phyloP scores from a whole-genome alignment of 2,797 vertebrate species.

The Leucoraja ocellata region DNA sequence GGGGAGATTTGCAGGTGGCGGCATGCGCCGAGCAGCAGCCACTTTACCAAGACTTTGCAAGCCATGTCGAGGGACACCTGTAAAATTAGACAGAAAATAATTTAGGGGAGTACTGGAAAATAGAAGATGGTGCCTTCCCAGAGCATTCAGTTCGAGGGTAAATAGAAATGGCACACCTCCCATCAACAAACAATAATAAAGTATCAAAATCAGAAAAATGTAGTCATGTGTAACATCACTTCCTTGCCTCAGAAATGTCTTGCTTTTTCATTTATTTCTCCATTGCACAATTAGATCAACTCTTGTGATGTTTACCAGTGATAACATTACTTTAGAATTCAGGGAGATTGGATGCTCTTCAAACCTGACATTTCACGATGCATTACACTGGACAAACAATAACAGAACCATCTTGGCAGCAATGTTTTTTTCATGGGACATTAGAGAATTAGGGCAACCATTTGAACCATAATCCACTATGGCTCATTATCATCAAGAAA shows the following conservation, averaged over 20 bases:
- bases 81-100: background rate
- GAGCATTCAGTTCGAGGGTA: too few species aligned
- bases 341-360: background rate
- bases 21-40: constrained; percentile 97
- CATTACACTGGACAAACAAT: background rate
- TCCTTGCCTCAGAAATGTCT: background rate
- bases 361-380: too few species aligned
- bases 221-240: background rate
- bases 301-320: background rate
- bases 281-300: background rate
- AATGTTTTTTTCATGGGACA: background rate
- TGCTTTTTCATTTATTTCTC: background rate
- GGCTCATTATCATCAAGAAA: background rate
- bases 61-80: constrained; percentile 98
- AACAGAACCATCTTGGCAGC: background rate
- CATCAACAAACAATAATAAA: too few species aligned
- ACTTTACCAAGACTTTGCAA: constrained; percentile 99
- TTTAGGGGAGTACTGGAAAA: background rate
- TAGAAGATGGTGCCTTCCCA: too few species aligned
- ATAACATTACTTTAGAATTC: background rate
- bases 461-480: background rate
- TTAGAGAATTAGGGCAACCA: background rate
- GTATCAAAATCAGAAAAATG: too few species aligned
- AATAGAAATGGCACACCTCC: too few species aligned
- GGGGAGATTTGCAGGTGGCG: constrained; percentile 96